Percentiles rank a stretch among this genome's conserved stretches.
phyloP scores from a whole-genome alignment of 2,888 invertebrate species.

The Isoperla grammatica region DNA sequence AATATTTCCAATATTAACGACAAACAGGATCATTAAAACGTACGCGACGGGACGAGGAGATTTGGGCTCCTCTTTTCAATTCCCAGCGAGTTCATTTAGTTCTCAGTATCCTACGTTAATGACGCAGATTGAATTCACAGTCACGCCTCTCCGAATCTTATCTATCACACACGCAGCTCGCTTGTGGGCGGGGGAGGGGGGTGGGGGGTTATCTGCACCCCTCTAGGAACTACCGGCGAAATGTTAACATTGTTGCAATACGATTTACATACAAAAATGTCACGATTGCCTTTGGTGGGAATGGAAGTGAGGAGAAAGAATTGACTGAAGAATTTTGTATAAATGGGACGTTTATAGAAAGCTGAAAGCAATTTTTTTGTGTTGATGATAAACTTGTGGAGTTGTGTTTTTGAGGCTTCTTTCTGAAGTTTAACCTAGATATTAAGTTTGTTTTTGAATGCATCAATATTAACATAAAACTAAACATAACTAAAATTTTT shows the following conservation, averaged over 20 bases:
- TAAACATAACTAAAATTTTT: too few species aligned
- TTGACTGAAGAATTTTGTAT: too few species aligned
- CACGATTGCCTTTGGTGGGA: not conserved
- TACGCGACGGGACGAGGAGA: not conserved
- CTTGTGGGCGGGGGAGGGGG: not conserved
- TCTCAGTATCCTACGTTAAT: not conserved
- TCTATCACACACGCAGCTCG: conserved; percentile 20
- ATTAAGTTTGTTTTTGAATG: too few species aligned
- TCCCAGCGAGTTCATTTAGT: not conserved
- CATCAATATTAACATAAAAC: too few species aligned
- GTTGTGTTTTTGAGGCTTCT: too few species aligned
- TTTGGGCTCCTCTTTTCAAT: not conserved
- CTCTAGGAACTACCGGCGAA: too few species aligned
- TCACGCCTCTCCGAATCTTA: conserved; percentile 18
- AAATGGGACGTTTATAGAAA: too few species aligned
- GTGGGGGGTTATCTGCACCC: too few species aligned
- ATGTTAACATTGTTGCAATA: not conserved
- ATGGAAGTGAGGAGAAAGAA: not conserved
- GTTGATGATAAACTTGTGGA: too few species aligned
- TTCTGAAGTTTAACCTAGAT: too few species aligned
- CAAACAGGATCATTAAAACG: not conserved
- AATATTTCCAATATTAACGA: too few species aligned
- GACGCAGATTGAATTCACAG: conserved; percentile 17
- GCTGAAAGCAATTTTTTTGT: too few species aligned
- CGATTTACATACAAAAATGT: not conserved